These are phyloP conservation scores for Laspeyria flexula DNA, from an alignment of 2,888 invertebrate genomes.

Conservation along the genomic window DNA sequence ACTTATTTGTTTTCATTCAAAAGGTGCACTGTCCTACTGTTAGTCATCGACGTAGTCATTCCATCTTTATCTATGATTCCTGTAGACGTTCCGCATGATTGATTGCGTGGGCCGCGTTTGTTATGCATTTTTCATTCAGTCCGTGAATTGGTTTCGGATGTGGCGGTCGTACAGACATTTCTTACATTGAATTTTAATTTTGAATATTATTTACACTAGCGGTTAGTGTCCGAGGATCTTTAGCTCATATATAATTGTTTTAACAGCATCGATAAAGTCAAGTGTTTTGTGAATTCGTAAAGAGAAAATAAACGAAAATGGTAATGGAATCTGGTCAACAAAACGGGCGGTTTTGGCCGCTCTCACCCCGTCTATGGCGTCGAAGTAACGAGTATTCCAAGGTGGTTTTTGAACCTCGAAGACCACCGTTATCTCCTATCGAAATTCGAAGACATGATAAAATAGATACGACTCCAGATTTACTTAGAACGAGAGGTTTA, in stretches of 20 bases:
- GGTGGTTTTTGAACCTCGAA: conserved; percentile 78
- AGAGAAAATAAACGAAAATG: conserved; percentile 66
- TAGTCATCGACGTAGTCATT: conserved; percentile 54
- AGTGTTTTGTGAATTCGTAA: conserved; percentile 44
- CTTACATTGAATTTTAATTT: conserved; percentile 22
- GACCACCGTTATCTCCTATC: conserved; percentile 72
- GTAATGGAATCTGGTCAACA: conserved; percentile 79
- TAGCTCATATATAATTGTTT: conserved; percentile 14
- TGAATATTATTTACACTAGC: not conserved
- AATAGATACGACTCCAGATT: conserved; percentile 68
- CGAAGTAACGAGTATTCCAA: conserved; percentile 80
- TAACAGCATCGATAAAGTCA: conserved; percentile 65
- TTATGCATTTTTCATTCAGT: conserved; percentile 58
- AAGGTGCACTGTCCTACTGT: conserved; percentile 14
- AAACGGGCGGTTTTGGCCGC: conserved; percentile 77
- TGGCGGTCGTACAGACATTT: conserved; percentile 50
- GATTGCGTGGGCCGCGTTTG: conserved; percentile 52
- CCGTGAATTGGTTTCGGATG: conserved; percentile 54
- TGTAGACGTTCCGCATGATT: conserved; percentile 55
- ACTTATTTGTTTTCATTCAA: not conserved
- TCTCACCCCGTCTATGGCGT: conserved; percentile 79
- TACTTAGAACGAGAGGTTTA: conserved; percentile 67
- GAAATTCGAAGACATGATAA: conserved; percentile 61
- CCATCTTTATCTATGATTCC: conserved; percentile 56
- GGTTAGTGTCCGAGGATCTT: conserved; percentile 32